Evolutionary conservation across 2,113 vertebrate genomes (phyloP), one percentile per base, ranked within the genome.

Genomic region (Gallinago paraguaiae): DNA sequence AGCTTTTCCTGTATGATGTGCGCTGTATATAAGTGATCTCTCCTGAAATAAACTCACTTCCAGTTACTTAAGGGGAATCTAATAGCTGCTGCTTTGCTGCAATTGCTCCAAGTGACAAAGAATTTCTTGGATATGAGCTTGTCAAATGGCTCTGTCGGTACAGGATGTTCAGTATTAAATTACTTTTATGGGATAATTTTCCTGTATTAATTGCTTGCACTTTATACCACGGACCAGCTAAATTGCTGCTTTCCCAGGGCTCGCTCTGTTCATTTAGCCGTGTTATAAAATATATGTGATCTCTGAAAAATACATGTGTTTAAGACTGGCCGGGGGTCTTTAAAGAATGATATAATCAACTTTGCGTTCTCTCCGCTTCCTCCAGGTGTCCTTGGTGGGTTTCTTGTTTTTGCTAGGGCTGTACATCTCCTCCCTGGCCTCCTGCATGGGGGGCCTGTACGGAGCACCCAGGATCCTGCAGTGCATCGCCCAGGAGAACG

Each of bases 381-480:
- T 97, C 69, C 93, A 99, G 99, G 99, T 99, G 87, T 99, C 99
- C 93, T 98, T 99, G 96, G 99, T 99, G 94, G 99, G 99, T 86
- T 99, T 99, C 98, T 98, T 99, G 84, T 99, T 99, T 98, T 98
- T 99, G 76, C 95, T 99, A 80, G 99, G 99, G 71, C 98, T 99
- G 64, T 99, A 99, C 97, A 98, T 99, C 98, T 99, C 99, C 1
- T 99, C 99, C 54, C 97, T 99, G 97, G 99, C 99, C 76, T 99
- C 99, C 97, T 99, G 99, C 93, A 99, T 99, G 99, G 99, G 99
- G 35, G 99, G 99, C 77, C 98, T 99, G 56, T 99, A 99, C 0
- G 99, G 98, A 86, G 99, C 99, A 59, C 99, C 99, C 97, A 98
- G 99, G 97, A 99, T 99, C 96, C 98, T 99, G 59, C 99, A 99